Conservation (phyloP, 1,140 invertebrate genomes). For the Drosophila lini region DNA sequence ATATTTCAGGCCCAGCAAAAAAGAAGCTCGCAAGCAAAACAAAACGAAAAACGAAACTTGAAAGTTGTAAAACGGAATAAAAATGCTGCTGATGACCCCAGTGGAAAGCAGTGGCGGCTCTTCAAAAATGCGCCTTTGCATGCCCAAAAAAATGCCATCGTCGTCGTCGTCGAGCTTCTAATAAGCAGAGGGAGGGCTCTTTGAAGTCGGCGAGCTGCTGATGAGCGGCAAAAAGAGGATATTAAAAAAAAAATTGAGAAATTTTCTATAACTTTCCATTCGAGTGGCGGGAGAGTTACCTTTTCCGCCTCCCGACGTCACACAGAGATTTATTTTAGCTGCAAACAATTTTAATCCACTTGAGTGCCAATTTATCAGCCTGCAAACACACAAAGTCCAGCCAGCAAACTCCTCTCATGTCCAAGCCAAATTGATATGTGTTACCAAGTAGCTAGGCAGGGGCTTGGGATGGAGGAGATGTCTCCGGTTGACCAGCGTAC, state of each 20-base stretch:
- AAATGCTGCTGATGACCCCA: constrained; percentile 26
- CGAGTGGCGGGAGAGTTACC: constrained; percentile 2
- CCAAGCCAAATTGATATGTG: constrained; percentile 32
- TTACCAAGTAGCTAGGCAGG: neutral
- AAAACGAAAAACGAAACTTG: constrained; percentile 16
- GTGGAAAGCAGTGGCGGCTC: constrained; percentile 54
- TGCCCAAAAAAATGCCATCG: constrained; percentile 67
- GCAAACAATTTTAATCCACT: constrained; percentile 79
- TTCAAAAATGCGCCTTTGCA: constrained; percentile 75
- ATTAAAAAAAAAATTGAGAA: constrained; percentile 14
- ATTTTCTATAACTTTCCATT: constrained; percentile 41
- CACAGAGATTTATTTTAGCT: constrained; percentile 71
- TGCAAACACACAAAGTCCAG: constrained; percentile 13
- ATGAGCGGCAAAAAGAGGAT: constrained; percentile 27
- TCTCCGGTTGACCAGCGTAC: neutral
- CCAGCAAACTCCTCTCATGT: constrained; percentile 2
- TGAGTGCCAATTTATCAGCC: constrained; percentile 81
- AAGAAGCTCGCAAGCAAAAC: constrained; percentile 1
- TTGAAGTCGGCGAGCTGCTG: constrained; percentile 62
- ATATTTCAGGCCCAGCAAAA: constrained; percentile 30
- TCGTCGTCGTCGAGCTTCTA: constrained; percentile 63
- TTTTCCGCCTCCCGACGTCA: constrained; percentile 42
- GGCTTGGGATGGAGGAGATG: neutral
- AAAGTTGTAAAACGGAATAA: constrained; percentile 32
- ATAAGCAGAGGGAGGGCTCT: constrained; percentile 58